A percentile compares a stretch with the other conserved stretches of the same genome.
Evolutionary conservation across 2,797 vertebrate species (phyloP).

Genomic region (Acanthornis magna): DNA sequence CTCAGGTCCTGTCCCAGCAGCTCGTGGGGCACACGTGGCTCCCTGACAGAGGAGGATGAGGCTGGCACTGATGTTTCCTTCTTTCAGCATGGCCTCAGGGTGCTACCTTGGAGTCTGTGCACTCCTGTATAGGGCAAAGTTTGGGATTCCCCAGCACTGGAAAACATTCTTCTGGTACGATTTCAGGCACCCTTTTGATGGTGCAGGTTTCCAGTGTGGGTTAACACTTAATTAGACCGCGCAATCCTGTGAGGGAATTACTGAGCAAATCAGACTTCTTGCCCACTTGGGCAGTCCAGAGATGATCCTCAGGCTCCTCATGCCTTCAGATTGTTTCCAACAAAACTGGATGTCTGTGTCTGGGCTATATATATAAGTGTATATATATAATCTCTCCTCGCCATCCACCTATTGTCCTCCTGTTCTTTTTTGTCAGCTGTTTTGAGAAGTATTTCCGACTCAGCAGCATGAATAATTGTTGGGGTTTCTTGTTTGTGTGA

Average conservation of each 20-base stretch:
- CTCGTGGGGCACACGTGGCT: too few species aligned
- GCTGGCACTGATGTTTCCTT: neutral
- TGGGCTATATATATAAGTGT: conserved; percentile 26
- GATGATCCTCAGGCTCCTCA: conserved; percentile 22
- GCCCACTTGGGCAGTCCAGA: conserved; percentile 27
- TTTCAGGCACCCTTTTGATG: conserved; percentile 33
- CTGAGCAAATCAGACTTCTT: conserved; percentile 43
- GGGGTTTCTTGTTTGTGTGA: conserved; percentile 62
- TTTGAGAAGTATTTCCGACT: conserved; percentile 76
- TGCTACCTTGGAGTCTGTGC: neutral
- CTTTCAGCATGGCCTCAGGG: neutral
- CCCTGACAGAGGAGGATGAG: neutral
- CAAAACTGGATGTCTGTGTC: conserved; percentile 22
- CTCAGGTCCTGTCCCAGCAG: neutral
- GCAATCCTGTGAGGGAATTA: conserved; percentile 28
- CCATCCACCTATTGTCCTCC: conserved; percentile 64
- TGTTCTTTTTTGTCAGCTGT: conserved; percentile 68
- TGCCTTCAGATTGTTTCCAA: conserved; percentile 50
- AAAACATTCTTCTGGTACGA: neutral
- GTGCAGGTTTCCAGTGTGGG: neutral
- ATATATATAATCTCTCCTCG: conserved; percentile 47
- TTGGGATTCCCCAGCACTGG: neutral
- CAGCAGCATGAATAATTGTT: conserved; percentile 56
- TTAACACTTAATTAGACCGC: conserved; percentile 32
- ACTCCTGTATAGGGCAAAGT: neutral